phyloP scores from a whole-genome alignment of 2,888 invertebrate genomes.

The Chesias legatella region DNA sequence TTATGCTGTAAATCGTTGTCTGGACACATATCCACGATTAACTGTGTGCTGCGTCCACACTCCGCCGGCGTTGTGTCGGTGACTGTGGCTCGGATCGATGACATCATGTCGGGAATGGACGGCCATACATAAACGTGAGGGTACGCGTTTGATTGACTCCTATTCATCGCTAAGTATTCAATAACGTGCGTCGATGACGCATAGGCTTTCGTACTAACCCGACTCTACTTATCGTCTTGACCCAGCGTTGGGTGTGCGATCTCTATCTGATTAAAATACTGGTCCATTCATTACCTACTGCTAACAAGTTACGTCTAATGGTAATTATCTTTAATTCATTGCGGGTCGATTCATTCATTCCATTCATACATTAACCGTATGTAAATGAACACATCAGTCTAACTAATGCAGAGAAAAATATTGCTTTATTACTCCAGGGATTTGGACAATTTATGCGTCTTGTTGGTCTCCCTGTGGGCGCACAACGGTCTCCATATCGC shows the following conservation, averaged over 20 bases:
- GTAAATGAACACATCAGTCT: constrained; percentile 18
- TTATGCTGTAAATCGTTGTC: constrained; percentile 78
- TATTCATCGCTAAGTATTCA: constrained; percentile 48
- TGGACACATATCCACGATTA: constrained; percentile 75
- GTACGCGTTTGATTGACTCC: constrained; percentile 55
- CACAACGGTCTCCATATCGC: constrained; percentile 2
- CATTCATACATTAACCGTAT: constrained; percentile 17
- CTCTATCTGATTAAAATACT: constrained; percentile 11
- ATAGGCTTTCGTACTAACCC: constrained; percentile 35
- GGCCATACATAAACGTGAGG: constrained; percentile 71
- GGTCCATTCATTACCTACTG: constrained; percentile 8
- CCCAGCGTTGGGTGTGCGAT: constrained; percentile 7
- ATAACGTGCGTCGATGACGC: constrained; percentile 51
- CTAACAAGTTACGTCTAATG: constrained; percentile 3
- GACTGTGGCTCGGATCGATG: constrained; percentile 63
- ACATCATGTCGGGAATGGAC: constrained; percentile 73
- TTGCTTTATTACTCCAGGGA: constrained; percentile 15
- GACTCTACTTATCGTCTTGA: constrained; percentile 9
- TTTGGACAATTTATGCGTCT: constrained; percentile 16
- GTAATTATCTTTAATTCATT: constrained; percentile 16
- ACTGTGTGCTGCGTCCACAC: constrained; percentile 64
- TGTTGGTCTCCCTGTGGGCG: constrained; percentile 9
- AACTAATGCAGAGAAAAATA: constrained; percentile 15
- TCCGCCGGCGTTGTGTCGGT: constrained; percentile 56
- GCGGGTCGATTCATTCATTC: constrained; percentile 12